Percentiles rank a stretch among this genome's conserved stretches.
Conservation (phyloP, 64 coral and sea anemone genomes). For the Porites australiensis region DNA sequence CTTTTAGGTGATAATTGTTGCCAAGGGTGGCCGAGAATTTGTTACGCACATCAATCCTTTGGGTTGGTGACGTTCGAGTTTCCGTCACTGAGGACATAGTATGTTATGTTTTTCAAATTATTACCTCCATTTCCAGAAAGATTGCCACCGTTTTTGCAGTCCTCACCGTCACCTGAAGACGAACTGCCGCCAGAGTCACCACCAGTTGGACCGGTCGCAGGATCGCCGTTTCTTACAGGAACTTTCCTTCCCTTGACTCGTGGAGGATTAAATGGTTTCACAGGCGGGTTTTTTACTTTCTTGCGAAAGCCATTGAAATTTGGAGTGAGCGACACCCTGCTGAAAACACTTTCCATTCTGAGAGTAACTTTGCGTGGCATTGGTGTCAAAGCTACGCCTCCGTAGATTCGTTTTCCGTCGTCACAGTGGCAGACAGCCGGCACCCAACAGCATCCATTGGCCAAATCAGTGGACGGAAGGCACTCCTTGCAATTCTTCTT, state of each 20-base stretch:
- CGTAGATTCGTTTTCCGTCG: constrained; percentile 31
- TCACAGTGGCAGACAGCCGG: constrained; percentile 26
- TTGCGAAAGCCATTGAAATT: not conserved
- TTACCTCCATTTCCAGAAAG: not conserved
- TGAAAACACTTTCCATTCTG: not conserved
- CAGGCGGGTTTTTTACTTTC: not conserved
- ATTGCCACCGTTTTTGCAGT: not conserved
- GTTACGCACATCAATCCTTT: not conserved
- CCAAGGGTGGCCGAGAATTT: not conserved
- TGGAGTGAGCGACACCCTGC: constrained; percentile 4
- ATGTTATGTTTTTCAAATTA: not conserved
- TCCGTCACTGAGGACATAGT: not conserved
- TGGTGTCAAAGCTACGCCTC: constrained; percentile 43
- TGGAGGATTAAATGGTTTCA: constrained; percentile 29
- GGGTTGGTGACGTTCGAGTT: not conserved
- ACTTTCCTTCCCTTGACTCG: not conserved
- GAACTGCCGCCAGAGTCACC: not conserved
- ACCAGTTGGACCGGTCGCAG: not conserved
- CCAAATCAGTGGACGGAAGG: not conserved
- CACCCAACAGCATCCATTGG: constrained; percentile 43
- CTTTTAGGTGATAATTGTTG: not conserved
- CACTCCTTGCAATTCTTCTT: constrained; percentile 30
- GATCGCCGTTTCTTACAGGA: not conserved
- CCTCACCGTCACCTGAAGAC: not conserved
- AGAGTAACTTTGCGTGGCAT: constrained; percentile 14